Percentiles rank a stretch among this genome's conserved stretches.
These are phyloP conservation scores for Clarias gariepinus DNA, from an alignment of 2,113 vertebrate species.

Conservation along the genomic window DNA sequence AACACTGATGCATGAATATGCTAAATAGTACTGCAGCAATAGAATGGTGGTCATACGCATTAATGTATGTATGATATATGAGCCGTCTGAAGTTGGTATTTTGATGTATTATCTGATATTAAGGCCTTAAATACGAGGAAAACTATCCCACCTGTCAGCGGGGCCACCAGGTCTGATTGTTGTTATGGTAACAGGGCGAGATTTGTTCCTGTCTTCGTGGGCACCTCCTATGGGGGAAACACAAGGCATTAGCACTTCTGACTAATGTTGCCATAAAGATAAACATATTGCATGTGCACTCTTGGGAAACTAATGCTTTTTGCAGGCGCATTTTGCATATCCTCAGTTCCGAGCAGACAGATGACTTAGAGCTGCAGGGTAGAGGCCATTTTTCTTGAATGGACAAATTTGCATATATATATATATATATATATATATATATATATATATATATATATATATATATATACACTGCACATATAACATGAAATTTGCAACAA, in stretches of 20 bases:
- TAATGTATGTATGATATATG: not conserved
- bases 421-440: too few species aligned
- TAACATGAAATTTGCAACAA: not conserved
- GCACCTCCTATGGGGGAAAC: conserved; percentile 78
- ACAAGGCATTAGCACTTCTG: conserved; percentile 32
- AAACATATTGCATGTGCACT: conserved; percentile 33
- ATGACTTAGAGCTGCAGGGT: conserved; percentile 14
- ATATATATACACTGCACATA: not conserved
- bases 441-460: too few species aligned
- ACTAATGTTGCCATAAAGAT: conserved; percentile 32
- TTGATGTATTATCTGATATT: not conserved
- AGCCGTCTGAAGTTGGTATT: not conserved
- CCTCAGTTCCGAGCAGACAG: not conserved
- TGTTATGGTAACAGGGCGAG: conserved; percentile 93
- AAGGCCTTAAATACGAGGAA: not conserved
- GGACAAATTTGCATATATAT: not conserved
- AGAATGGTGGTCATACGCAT: not conserved
- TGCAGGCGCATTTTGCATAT: conserved; percentile 19
- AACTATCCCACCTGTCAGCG: conserved; percentile 86
- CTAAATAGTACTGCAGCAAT: conserved; percentile 4
- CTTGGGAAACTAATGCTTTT: conserved; percentile 27
- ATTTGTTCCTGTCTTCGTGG: conserved; percentile 97
- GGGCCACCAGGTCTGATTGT: conserved; percentile 92
- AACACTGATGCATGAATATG: not conserved
- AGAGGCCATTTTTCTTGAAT: not conserved